Evolutionary conservation across 1,140 invertebrate genomes (phyloP), one percentile per base, ranked within the genome.

Genomic region (Aphelinus atriplicis): DNA sequence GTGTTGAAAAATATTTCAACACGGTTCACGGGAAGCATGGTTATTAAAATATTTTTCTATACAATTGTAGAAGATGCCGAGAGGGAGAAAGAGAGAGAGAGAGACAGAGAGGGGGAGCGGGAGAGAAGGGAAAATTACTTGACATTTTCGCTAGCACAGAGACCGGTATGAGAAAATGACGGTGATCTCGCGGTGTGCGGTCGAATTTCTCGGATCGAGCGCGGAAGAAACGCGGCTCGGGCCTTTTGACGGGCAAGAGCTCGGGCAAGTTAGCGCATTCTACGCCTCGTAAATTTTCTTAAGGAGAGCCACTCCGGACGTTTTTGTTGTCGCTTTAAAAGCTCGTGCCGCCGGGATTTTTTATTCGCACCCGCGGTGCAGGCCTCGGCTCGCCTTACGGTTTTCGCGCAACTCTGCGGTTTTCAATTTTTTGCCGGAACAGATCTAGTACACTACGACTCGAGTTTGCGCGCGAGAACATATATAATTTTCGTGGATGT

Each of bases 281-380:
- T 53, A 50, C 50, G 48, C 55, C 71, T 73, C 71, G 63, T 73
- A 73, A 73, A 73, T 73, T 65, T 73, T 60, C 63, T 42, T 73
- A 73, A 73, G 63, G 71, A 57, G 71, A 57, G 62, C 62, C 57
- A 48, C 51, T 53, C n/a, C 68, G 5, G 42, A 50, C 48, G 0
- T 70, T 70, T 70, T 61, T 70, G 46, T n/a, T 6, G n/a, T 43
- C 57, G 2, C 47, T 61, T 61, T n/a, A 65, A 64, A 72, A 57
- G 55, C 71, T 43, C 62, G 61, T 64, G 62, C 63, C 61, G 45
- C 51, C 26, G 63, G 50, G 55, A 68, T 68, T 68, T 68, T 55
- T 55, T 43, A 43, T 53, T 65, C 50, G 42, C 45, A 50, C 48
- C 48, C 3, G 55, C 7, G 42, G 26, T 26, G 26, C 26, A 26